Percentiles rank a stretch among this genome's conserved stretches.
Conservation (phyloP, 2,888 invertebrate genomes). For the Ptychoptera albimana region DNA sequence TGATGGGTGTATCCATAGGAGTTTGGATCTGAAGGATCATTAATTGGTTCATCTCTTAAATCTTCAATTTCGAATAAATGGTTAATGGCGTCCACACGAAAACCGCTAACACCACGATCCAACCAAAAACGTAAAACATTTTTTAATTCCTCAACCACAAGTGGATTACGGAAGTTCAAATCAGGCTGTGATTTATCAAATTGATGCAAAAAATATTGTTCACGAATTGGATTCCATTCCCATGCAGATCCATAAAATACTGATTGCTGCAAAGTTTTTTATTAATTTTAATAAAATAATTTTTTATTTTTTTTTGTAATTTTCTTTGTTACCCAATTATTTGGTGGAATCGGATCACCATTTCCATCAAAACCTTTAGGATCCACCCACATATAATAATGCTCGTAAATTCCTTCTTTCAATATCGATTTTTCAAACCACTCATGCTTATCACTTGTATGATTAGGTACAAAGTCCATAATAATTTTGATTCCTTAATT, state of each 20-base stretch:
- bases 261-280: slow-evolving; percentile 18
- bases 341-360: slow-evolving; percentile 25
- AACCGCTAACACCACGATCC: slow-evolving; percentile 54
- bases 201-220: slow-evolving; percentile 45
- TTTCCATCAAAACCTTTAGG: slow-evolving; percentile 7
- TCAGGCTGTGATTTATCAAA: slow-evolving; percentile 46
- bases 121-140: slow-evolving; percentile 54
- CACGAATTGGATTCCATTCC: slow-evolving; percentile 36
- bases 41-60: slow-evolving; percentile 35
- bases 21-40: slow-evolving; percentile 26
- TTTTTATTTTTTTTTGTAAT: not conserved
- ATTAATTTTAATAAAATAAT: slow-evolving; percentile 4
- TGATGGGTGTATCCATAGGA: slow-evolving; percentile 36
- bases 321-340: slow-evolving; percentile 27
- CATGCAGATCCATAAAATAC: slow-evolving; percentile 50
- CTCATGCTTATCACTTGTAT: slow-evolving; percentile 19
- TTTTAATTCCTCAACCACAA: slow-evolving; percentile 46
- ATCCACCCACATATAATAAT: slow-evolving; percentile 51
- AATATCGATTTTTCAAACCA: slow-evolving; percentile 58
- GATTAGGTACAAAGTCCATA: slow-evolving; percentile 39
- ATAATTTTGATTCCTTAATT: slow-evolving; percentile 27
- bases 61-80: slow-evolving; percentile 33
- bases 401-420: slow-evolving; percentile 39
- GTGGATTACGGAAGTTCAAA: slow-evolving; percentile 49
- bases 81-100: slow-evolving; percentile 39